A percentile compares a stretch with the other conserved stretches of the same genome.
These are phyloP conservation scores for Drosophila buzzatii DNA, from an alignment of 2,888 invertebrate species.

Conservation along the genomic window DNA sequence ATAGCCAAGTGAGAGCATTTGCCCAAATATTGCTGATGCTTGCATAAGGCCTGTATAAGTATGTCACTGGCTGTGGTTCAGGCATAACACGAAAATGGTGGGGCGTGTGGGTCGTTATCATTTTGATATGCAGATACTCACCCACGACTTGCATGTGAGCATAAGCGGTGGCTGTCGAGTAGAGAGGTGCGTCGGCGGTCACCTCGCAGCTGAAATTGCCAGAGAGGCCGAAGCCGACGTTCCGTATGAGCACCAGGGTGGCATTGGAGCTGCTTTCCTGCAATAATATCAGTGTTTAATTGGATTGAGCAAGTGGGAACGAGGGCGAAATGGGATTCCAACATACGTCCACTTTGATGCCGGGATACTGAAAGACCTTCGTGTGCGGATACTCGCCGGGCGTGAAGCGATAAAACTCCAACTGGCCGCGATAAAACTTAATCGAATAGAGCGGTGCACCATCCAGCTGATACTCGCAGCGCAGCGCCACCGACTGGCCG, in stretches of 20 bases:
- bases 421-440: slow-evolving; percentile 89
- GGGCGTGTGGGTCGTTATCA: neutral
- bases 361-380: slow-evolving; percentile 89
- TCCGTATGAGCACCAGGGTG: slow-evolving; percentile 89
- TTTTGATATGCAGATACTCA: slow-evolving; percentile 85
- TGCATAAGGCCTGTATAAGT: no score
- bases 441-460: slow-evolving; percentile 90
- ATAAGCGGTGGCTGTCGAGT: slow-evolving; percentile 88
- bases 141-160: slow-evolving; percentile 90
- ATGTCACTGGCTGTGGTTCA: neutral
- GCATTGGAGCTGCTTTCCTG: slow-evolving; percentile 90
- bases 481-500: slow-evolving; percentile 87
- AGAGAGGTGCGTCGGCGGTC: slow-evolving; percentile 89
- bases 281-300: slow-evolving; percentile 27
- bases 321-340: neutral
- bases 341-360: slow-evolving; percentile 89
- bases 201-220: slow-evolving; percentile 91
- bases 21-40: neutral
- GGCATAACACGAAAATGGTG: neutral
- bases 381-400: slow-evolving; percentile 88
- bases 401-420: slow-evolving; percentile 89
- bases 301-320: neutral
- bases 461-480: slow-evolving; percentile 88
- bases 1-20: neutral
- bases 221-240: slow-evolving; percentile 89